Percentiles rank a stretch among this genome's conserved stretches.
Conservation (phyloP, 2,888 invertebrate species). For the Dryobotodes eremita region DNA sequence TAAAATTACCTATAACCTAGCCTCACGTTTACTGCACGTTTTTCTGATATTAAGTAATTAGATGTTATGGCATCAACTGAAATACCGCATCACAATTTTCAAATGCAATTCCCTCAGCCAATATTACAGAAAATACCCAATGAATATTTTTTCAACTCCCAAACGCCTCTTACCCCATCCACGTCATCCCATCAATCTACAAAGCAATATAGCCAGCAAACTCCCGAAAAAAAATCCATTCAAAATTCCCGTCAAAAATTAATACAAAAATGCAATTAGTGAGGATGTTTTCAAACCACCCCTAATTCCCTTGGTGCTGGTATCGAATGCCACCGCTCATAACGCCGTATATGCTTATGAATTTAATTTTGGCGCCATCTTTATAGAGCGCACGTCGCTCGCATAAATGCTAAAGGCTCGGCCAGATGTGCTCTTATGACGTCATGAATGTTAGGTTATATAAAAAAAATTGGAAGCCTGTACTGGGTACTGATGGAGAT, state of each 20-base stretch:
- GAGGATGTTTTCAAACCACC: conserved; percentile 33
- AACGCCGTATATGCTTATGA: conserved; percentile 69
- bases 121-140: conserved; percentile 23
- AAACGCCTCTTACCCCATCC: background rate
- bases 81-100: conserved; percentile 19
- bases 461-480: conserved; percentile 48
- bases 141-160: conserved; percentile 34
- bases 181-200: conserved; percentile 33
- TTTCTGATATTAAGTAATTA: too few relatives aligned
- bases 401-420: conserved; percentile 66
- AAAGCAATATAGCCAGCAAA: conserved; percentile 14
- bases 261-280: conserved; percentile 54
- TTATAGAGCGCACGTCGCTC: conserved; percentile 74
- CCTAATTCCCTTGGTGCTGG: conserved; percentile 42
- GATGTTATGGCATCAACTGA: too few relatives aligned
- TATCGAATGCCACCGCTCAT: conserved; percentile 41
- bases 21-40: too few relatives aligned
- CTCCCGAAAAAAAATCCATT: conserved; percentile 11
- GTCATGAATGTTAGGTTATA: conserved; percentile 55
- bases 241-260: conserved; percentile 55
- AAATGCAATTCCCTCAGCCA: conserved; percentile 14
- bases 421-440: conserved; percentile 57
- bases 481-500: conserved; percentile 42
- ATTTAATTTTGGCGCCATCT: conserved; percentile 77
- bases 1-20: too few relatives aligned